phyloP scores from a whole-genome alignment of 2,888 invertebrate species.

The Melanargia galathea region DNA sequence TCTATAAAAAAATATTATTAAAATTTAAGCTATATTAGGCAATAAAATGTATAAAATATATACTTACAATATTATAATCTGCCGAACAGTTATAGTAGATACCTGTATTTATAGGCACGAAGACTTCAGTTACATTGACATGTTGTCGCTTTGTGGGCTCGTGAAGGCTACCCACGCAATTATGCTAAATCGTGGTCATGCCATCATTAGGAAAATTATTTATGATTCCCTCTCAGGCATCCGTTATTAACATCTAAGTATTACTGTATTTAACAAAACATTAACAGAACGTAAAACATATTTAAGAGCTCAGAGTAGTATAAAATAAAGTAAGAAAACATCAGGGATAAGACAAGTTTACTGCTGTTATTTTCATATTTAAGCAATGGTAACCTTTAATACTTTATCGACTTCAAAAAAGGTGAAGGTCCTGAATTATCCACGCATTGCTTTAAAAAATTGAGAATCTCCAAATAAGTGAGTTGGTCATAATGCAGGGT shows the following conservation, averaged over 20 bases:
- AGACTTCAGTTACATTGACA: conserved; percentile 30
- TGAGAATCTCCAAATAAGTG: background rate
- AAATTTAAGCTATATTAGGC: no score
- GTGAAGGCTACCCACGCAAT: conserved; percentile 31
- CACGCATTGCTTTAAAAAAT: background rate
- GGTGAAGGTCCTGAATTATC: background rate
- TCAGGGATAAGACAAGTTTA: background rate
- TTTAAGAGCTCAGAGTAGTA: background rate
- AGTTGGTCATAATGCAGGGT: background rate
- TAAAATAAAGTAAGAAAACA: background rate
- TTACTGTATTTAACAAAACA: conserved; percentile 21
- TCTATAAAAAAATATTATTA: no score
- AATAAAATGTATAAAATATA: no score
- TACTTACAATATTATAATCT: background rate
- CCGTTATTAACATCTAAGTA: conserved; percentile 19
- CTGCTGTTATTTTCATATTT: background rate
- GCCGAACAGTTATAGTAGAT: background rate
- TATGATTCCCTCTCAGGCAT: conserved; percentile 28
- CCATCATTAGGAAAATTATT: conserved; percentile 30
- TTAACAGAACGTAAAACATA: conserved; percentile 1
- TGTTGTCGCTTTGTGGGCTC: conserved; percentile 22
- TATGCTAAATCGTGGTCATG: conserved; percentile 28
- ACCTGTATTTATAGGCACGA: conserved; percentile 9
- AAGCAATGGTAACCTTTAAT: background rate
- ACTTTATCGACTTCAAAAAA: background rate